Evolutionary conservation across 2,113 vertebrate species (phyloP).

Genomic region (Papio anubis): DNA sequence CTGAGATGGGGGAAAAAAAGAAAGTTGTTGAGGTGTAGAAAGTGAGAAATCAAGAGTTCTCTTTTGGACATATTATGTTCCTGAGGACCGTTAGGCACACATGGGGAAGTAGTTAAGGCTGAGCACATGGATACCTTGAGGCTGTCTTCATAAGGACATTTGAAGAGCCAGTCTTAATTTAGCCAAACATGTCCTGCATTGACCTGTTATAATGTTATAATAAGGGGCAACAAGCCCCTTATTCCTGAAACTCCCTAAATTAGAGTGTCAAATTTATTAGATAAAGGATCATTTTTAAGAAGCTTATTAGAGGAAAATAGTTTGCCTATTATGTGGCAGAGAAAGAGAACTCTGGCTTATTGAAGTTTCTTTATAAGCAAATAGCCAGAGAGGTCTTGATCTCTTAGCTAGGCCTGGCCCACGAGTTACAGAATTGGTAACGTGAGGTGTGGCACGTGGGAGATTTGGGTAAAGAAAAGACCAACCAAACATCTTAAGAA

Average conservation of each 20-base stretch:
- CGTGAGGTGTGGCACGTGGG: neutral
- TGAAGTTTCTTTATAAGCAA: neutral
- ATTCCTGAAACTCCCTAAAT: neutral
- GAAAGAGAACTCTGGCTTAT: neutral
- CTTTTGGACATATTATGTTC: neutral
- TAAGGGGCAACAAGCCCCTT: neutral
- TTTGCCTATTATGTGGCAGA: neutral
- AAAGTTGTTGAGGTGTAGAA: neutral
- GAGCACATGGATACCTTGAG: neutral
- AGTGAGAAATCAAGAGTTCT: neutral
- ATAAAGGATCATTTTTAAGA: neutral
- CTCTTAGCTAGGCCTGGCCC: neutral
- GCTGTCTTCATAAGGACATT: neutral
- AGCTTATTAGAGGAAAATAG: neutral
- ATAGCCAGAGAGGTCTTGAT: neutral
- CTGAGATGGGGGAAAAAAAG: neutral
- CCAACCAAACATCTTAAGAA: neutral
- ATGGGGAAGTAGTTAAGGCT: neutral
- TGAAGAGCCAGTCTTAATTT: neutral
- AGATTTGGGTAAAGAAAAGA: neutral
- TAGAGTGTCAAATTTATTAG: neutral
- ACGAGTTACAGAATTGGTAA: neutral
- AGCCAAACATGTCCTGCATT: neutral
- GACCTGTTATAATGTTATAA: neutral
- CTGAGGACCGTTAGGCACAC: neutral